Evolutionary conservation across 2,797 vertebrate species (phyloP).

Genomic region (Chaunax sp.): DNA sequence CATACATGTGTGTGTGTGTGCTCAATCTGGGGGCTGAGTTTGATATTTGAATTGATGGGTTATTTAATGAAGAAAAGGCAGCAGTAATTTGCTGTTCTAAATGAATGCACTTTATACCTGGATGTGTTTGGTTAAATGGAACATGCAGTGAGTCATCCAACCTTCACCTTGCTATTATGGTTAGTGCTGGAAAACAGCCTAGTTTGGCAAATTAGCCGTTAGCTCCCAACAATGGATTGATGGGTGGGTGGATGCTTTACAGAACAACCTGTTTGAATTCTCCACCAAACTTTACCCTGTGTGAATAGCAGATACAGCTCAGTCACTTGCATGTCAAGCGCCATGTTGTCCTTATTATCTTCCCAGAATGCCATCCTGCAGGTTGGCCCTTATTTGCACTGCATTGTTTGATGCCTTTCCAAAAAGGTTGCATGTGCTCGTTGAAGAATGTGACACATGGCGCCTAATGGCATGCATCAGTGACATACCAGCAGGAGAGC

Average conservation of each 20-base stretch:
- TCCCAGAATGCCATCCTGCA: constrained; percentile 45
- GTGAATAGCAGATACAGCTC: constrained; percentile 37
- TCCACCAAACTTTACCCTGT: constrained; percentile 38
- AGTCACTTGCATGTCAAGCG: constrained; percentile 21
- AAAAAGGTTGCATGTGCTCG: constrained; percentile 41
- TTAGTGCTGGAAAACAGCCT: constrained; percentile 30
- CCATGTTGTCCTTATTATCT: constrained; percentile 52
- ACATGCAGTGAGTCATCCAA: constrained; percentile 18
- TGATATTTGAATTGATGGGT: constrained; percentile 36
- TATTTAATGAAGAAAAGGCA: constrained; percentile 30
- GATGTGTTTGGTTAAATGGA: constrained; percentile 29
- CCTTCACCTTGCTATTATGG: constrained; percentile 21
- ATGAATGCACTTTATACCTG: constrained; percentile 34
- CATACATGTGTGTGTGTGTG: not conserved
- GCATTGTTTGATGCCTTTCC: constrained; percentile 43
- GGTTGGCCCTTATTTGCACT: constrained; percentile 54
- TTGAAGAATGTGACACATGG: constrained; percentile 64
- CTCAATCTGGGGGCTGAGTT: constrained; percentile 7
- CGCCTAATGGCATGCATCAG: constrained; percentile 64
- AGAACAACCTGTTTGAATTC: constrained; percentile 30
- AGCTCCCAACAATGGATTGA: constrained; percentile 18
- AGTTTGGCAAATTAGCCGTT: constrained; percentile 46
- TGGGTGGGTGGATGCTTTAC: constrained; percentile 4
- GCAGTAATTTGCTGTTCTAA: constrained; percentile 3
- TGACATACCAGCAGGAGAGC: constrained; percentile 55